Percentiles rank a stretch among this genome's conserved stretches.
Conservation (phyloP, 1,140 invertebrate genomes). For the Geopemphigus sp. region DNA sequence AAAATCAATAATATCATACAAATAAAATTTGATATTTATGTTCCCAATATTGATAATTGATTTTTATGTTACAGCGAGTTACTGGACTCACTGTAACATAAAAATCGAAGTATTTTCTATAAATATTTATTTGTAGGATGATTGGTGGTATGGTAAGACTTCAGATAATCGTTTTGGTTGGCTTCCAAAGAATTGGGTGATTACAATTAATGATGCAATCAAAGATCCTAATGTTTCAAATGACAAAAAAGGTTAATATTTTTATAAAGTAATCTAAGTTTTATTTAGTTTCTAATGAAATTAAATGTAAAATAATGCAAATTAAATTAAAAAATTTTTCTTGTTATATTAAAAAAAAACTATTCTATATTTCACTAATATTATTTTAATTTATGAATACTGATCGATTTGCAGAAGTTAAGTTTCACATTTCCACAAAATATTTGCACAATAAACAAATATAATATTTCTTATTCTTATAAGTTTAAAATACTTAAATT, state of each 20-base stretch:
- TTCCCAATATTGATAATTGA: neutral
- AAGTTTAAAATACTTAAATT: too few relatives aligned
- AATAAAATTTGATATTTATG: neutral
- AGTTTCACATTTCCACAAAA: too few relatives aligned
- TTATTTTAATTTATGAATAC: too few relatives aligned
- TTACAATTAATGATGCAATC: slow-evolving; percentile 56
- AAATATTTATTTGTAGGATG: slow-evolving; percentile 57
- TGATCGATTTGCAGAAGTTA: too few relatives aligned
- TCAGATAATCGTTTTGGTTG: slow-evolving; percentile 60
- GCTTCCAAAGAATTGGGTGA: slow-evolving; percentile 74
- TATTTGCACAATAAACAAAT: too few relatives aligned
- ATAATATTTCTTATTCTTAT: too few relatives aligned
- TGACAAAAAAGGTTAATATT: slow-evolving; percentile 24
- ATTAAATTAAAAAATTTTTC: neutral
- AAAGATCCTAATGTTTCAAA: slow-evolving; percentile 8
- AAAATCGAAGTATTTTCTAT: too few relatives aligned
- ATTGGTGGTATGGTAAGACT: slow-evolving; percentile 69
- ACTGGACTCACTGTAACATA: neutral
- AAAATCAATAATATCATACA: neutral
- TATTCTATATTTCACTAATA: too few relatives aligned
- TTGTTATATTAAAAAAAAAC: too few relatives aligned
- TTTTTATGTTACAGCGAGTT: too few relatives aligned
- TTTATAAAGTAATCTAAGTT: neutral
- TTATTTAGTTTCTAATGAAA: too few relatives aligned
- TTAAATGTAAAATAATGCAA: too few relatives aligned